Percentiles rank a stretch among this genome's conserved stretches.
phyloP scores from a whole-genome alignment of 2,113 vertebrate genomes.

The Eubucco bourcierii region DNA sequence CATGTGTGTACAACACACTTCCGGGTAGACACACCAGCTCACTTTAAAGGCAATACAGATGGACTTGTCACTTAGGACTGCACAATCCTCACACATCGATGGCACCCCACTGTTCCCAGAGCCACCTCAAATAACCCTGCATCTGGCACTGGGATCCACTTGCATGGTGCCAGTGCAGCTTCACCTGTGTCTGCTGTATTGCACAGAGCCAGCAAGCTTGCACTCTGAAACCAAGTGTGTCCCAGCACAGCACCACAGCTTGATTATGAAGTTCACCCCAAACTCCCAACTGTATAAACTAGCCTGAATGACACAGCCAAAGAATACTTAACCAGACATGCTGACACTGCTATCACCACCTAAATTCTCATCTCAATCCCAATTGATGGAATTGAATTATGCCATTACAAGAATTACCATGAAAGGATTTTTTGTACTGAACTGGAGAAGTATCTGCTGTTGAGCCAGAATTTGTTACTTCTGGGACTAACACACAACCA shows the following conservation, averaged over 20 bases:
- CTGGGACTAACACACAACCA: not conserved
- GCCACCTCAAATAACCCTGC: not conserved
- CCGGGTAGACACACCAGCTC: not conserved
- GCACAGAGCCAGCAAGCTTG: fast-evolving
- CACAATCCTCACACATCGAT: no score
- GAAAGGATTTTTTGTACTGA: not conserved
- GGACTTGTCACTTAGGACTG: no score
- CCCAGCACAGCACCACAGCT: not conserved
- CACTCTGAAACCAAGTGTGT: not conserved
- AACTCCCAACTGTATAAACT: not conserved
- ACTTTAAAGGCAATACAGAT: not conserved
- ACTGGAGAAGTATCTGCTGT: not conserved
- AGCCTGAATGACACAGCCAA: not conserved
- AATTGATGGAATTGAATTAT: not conserved
- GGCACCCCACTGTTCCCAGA: not conserved
- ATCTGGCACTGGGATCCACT: not conserved
- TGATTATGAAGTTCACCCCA: not conserved
- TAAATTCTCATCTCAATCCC: not conserved
- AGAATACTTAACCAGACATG: not conserved
- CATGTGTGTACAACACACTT: not conserved
- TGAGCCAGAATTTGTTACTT: not conserved
- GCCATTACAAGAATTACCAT: not conserved
- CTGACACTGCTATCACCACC: not conserved
- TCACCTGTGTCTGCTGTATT: not conserved
- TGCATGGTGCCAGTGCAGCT: not conserved